Conservation (phyloP, 2,113 vertebrate genomes). For the Pomatorhinus ruficollis region DNA sequence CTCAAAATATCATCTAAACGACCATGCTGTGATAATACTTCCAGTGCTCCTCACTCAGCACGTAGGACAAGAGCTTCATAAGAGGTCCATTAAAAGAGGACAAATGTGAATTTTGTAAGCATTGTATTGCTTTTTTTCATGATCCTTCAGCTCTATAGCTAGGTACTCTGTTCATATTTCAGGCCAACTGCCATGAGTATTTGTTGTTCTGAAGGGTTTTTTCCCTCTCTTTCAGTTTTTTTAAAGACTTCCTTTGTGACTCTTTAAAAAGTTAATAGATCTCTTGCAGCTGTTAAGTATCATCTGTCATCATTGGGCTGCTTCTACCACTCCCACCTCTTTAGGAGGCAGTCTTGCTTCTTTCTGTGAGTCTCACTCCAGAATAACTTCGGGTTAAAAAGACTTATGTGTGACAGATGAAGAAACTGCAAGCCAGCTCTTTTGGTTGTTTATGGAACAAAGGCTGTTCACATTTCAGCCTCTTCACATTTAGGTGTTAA, state of each 20-base stretch:
- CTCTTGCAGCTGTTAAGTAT: neutral
- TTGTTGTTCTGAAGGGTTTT: neutral
- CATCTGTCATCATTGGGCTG: neutral
- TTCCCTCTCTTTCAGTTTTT: neutral
- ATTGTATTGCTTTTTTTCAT: neutral
- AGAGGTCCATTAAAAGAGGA: neutral
- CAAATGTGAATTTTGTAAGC: neutral
- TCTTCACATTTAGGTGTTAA: neutral
- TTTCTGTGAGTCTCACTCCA: neutral
- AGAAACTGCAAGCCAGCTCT: neutral
- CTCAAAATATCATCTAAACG: neutral
- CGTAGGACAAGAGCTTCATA: neutral
- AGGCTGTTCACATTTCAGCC: neutral
- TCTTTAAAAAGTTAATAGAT: neutral
- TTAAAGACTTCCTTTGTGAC: neutral
- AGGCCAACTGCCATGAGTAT: neutral
- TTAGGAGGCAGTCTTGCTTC: neutral
- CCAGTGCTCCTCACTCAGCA: conserved; percentile 16
- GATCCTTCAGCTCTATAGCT: neutral
- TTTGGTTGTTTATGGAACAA: neutral
- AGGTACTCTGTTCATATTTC: neutral
- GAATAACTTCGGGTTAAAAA: neutral
- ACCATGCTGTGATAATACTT: conserved; percentile 10
- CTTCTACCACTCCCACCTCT: neutral
- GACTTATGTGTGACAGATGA: neutral